A percentile compares a stretch with the other conserved stretches of the same genome.
Conservation (phyloP, 2,888 invertebrate species). For the Anthoptus insignis region DNA sequence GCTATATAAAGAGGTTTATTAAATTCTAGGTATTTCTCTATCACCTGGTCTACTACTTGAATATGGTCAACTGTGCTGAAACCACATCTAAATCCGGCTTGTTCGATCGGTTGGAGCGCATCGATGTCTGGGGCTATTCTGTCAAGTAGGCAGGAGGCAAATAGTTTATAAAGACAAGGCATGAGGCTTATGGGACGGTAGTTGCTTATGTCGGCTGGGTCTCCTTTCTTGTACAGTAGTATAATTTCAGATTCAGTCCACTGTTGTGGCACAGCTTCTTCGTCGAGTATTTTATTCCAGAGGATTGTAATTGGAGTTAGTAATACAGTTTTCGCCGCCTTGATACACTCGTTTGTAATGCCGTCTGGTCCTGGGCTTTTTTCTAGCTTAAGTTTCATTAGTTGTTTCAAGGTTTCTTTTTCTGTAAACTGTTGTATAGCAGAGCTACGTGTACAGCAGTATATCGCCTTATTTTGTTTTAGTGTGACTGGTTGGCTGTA, state of each 20-base stretch:
- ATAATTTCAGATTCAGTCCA: constrained; percentile 22
- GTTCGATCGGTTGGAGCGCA: constrained; percentile 29
- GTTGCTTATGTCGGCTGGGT: neutral
- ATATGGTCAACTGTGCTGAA: constrained; percentile 39
- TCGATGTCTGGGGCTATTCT: constrained; percentile 15
- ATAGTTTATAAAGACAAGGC: constrained; percentile 29
- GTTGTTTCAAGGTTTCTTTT: constrained; percentile 39
- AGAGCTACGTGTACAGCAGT: constrained; percentile 17
- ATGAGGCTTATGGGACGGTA: constrained; percentile 1
- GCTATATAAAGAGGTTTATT: constrained; percentile 34
- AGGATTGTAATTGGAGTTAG: constrained; percentile 3
- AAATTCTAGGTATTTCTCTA: constrained; percentile 38
- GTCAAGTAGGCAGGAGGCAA: constrained; percentile 30
- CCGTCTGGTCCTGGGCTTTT: constrained; percentile 47
- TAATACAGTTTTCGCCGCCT: neutral
- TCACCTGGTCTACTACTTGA: constrained; percentile 37
- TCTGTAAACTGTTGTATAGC: constrained; percentile 35
- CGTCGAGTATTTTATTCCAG: constrained; percentile 13
- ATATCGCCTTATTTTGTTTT: constrained; percentile 7
- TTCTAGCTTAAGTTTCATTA: constrained; percentile 41
- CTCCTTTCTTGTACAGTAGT: constrained; percentile 13
- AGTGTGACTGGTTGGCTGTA: constrained; percentile 29
- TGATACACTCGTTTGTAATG: constrained; percentile 32
- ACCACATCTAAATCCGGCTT: constrained; percentile 31
- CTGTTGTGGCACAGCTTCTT: constrained; percentile 2